Evolutionary conservation across 2,113 vertebrate species (phyloP).

Genomic region (Illadopsis cleaveri): DNA sequence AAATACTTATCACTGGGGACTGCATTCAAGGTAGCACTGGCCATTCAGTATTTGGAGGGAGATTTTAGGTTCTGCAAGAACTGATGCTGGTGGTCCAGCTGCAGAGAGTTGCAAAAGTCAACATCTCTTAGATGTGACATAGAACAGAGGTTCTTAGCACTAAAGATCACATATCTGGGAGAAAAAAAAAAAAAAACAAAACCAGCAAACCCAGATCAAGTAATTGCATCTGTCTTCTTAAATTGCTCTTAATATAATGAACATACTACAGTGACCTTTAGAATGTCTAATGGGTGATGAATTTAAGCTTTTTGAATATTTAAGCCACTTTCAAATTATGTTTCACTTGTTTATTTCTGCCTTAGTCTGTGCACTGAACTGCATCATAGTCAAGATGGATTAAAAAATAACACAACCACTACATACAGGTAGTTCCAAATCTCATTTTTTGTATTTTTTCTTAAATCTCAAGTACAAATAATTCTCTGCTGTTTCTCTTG

Average conservation of each 20-base stretch:
- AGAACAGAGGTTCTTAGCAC: background rate
- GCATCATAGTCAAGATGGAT: background rate
- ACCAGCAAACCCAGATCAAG: background rate
- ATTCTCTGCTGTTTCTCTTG: background rate
- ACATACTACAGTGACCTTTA: constrained; percentile 29
- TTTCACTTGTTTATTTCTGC: background rate
- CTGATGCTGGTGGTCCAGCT: background rate
- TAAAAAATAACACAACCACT: background rate
- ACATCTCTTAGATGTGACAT: background rate
- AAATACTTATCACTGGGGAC: background rate
- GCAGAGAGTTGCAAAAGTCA: background rate
- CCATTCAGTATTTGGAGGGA: background rate
- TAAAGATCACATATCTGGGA: background rate
- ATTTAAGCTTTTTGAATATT: constrained; percentile 30
- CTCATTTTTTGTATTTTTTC: background rate
- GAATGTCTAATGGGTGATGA: background rate
- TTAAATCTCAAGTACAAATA: background rate
- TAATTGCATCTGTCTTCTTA: constrained; percentile 32
- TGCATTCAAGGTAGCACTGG: background rate
- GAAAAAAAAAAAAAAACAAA: background rate
- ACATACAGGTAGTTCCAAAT: background rate
- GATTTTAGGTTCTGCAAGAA: background rate
- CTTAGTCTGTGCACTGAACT: background rate
- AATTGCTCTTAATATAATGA: constrained; percentile 48
- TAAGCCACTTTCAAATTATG: background rate